Evolutionary conservation across 2,797 vertebrate species (phyloP), one percentile per base, ranked within the genome.

Genomic region (Podarcis siculus): DNA sequence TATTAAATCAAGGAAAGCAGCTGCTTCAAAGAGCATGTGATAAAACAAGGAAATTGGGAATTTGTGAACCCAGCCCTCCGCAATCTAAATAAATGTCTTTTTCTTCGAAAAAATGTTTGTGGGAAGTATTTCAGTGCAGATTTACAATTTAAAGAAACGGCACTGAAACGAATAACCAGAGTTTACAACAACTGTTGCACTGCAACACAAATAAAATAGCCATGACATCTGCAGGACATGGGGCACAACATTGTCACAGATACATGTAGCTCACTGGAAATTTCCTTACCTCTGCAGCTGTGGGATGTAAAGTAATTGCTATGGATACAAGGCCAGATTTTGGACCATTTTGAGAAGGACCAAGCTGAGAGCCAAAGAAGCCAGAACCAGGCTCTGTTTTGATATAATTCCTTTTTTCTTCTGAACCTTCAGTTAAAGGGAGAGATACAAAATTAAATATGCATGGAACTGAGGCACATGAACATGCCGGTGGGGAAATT

Each of bases 261-360:
- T 8, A 13, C 7, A 2, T 27, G 67, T 0, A 10, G 13, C 86
- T 90, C 9, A 64, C 0, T 25, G 10, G 87, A 64, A 25, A 1
- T 85, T 90, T 66, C 85, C 94, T 97, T 97, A 99, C 99, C 98
- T 99, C 98, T 75, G 98, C 98, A 93, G 99, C 99, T 80, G 98
- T 97, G 81, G 99, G 99, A 94, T 99, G 98, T 94, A 99, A 96
- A 25, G 98, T 99, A 96, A 99, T 99, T 66, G 99, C 98, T 92
- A 99, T 98, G 95, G 99, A 99, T 91, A 99, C 99, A 87, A 99
- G 97, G 32, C 98, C 98, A 85, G 98, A 97, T 96, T 98, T 98
- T 90, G 98, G 97, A 87, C 98, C 98, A 66, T 98, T 98, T 64
- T 97, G 96, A 76, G 98, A 94, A 7, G 97, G 94, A 86, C 97